phyloP scores from a whole-genome alignment of 1,140 invertebrate genomes.

The Oppia nitens region DNA sequence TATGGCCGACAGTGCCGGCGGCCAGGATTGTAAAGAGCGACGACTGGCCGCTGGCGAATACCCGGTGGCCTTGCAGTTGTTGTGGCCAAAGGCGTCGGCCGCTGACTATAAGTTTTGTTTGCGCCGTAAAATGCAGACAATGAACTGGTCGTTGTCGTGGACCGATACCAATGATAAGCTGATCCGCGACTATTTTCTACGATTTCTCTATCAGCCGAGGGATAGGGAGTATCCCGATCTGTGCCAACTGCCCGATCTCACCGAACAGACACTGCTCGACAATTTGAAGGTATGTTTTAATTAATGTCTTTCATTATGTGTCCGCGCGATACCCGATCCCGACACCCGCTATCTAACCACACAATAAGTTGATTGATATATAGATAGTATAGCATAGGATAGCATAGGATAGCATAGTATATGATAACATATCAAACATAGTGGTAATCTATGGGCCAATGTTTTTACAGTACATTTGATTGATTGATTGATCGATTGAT shows the following conservation, averaged over 20 bases:
- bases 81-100: slow-evolving; percentile 58
- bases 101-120: slow-evolving; percentile 49
- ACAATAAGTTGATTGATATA: too few relatives aligned
- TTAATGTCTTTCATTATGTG: too few relatives aligned
- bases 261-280: slow-evolving; percentile 77
- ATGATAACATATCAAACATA: too few relatives aligned
- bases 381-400: too few relatives aligned
- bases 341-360: too few relatives aligned
- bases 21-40: slow-evolving; percentile 69
- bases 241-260: slow-evolving; percentile 82
- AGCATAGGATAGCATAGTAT: too few relatives aligned
- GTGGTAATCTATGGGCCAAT: too few relatives aligned
- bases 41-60: slow-evolving; percentile 65
- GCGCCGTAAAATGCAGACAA: slow-evolving; percentile 43
- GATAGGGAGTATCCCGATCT: slow-evolving; percentile 79
- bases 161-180: slow-evolving; percentile 53
- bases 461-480: too few relatives aligned
- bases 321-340: too few relatives aligned
- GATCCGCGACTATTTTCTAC: slow-evolving; percentile 70
- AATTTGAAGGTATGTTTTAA: slow-evolving; percentile 44
- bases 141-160: slow-evolving; percentile 23
- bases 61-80: slow-evolving; percentile 74
- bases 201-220: slow-evolving; percentile 72
- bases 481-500: too few relatives aligned
- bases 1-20: slow-evolving; percentile 39